Conservation (phyloP, 1,140 invertebrate species). For the Plutomurus gul region DNA sequence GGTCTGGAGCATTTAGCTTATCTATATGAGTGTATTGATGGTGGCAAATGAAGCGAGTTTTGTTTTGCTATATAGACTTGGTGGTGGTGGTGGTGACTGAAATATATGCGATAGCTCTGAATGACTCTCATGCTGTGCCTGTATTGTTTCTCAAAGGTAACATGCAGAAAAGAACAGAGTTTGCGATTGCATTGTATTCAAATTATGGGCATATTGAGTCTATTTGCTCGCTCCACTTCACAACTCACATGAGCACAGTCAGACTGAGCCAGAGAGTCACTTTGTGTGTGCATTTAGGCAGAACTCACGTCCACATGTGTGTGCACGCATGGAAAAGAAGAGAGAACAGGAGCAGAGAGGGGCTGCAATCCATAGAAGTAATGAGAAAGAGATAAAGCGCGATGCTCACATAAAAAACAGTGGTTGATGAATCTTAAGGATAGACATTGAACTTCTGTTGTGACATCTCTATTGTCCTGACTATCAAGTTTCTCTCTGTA, state of each 20-base stretch:
- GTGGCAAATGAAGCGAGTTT: not conserved
- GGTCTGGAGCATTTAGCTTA: not conserved
- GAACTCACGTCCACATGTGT: not conserved
- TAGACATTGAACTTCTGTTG: conserved; percentile 36
- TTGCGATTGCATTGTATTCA: conserved; percentile 1
- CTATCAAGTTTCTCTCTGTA: conserved; percentile 32
- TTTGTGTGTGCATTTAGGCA: not conserved
- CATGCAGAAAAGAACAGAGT: too few species aligned
- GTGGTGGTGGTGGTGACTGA: not conserved
- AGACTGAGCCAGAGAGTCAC: not conserved
- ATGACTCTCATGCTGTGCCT: not conserved
- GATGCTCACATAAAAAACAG: conserved; percentile 33
- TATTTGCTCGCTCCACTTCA: not conserved
- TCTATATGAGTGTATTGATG: not conserved
- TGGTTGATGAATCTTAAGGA: conserved; percentile 32
- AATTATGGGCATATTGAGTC: conserved; percentile 5
- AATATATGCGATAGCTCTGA: conserved; percentile 13
- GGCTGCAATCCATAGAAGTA: not conserved
- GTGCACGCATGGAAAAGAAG: too few species aligned
- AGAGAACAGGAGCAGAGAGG: not conserved
- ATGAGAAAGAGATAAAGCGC: conserved; percentile 22
- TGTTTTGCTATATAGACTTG: not conserved
- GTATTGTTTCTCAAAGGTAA: conserved; percentile 7
- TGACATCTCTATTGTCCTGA: conserved; percentile 39
- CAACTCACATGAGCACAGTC: not conserved